Evolutionary conservation across 2,888 invertebrate genomes (phyloP), one percentile per base, ranked within the genome.

Genomic region (Erebia palarica): DNA sequence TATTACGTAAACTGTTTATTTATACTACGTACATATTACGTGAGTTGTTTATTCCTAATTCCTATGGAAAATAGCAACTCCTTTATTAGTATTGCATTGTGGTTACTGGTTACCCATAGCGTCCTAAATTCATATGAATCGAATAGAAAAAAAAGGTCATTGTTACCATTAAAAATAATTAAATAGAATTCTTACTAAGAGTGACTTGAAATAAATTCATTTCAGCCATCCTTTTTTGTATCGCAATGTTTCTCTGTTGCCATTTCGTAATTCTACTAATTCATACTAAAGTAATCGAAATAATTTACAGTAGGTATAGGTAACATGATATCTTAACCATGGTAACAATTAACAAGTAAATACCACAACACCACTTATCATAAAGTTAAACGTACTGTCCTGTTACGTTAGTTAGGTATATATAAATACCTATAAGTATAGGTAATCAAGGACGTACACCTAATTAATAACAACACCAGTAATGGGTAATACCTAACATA

Each of bases 61-160:
- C 44, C 44, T 44, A 61, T 18, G 61, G 44, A 61, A 27, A 61
- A 59, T 36, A 59, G 42, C 3, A 42, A 36, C 9, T 9, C 36
- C 14, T 59, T n/a, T 16, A 14, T 42, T n/a, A 47, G 10, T 16
- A 60, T 36, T 44, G 44, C 58, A 36, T 59, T 60, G 21, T 21
- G 21, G 21, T 21, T 21, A 21, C 1, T 21, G 60, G 44, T 44
- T 44, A 11, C 44, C 53, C 53, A 53, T 53, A 44, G 42, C 16
- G 60, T 44, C 16, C 44, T 61, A n/a, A 61, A 47, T 47, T 16
- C 44, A 60, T n/a, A 47, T 4, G n/a, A 58, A 58, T 58, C 14
- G 58, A 58, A 11, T 61, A 18, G 16, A 18, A 16, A 61, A 13
- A 61, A 61, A 36, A 13, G 21, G n/a, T 44, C 44, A 44, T 8